Conservation (phyloP, 2,888 invertebrate species). For the Epirrhoe alternata region DNA sequence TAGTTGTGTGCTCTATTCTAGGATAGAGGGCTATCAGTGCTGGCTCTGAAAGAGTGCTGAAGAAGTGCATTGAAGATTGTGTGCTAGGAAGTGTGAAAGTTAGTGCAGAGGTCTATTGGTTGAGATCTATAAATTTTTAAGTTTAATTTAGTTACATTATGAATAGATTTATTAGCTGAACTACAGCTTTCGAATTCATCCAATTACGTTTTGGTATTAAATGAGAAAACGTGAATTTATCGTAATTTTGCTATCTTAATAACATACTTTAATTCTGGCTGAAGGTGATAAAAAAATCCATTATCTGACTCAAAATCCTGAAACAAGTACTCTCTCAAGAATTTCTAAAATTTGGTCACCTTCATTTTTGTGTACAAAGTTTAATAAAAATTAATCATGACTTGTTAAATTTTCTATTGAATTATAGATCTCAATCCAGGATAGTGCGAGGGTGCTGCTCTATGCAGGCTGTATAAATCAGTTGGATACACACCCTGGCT, state of each 20-base stretch:
- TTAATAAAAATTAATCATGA: not conserved
- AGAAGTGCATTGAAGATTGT: slow-evolving; percentile 78
- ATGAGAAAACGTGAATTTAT: not conserved
- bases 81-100: slow-evolving; percentile 81
- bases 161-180: not conserved
- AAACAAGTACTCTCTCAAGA: too few relatives aligned
- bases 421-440: slow-evolving; percentile 76
- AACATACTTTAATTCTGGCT: not conserved
- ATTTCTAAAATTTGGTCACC: too few relatives aligned
- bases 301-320: too few relatives aligned
- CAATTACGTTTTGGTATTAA: not conserved
- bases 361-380: not conserved
- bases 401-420: slow-evolving; percentile 31
- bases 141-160: not conserved
- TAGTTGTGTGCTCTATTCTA: slow-evolving; percentile 76
- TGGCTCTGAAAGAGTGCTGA: slow-evolving; percentile 70
- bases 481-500: slow-evolving; percentile 93
- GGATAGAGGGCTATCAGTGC: slow-evolving; percentile 75
- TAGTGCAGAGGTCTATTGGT: slow-evolving; percentile 74
- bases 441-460: slow-evolving; percentile 81
- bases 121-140: slow-evolving; percentile 72
- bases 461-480: slow-evolving; percentile 73
- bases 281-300: too few relatives aligned
- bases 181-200: not conserved
- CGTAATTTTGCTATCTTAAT: not conserved